phyloP scores from a whole-genome alignment of 2,888 invertebrate species.

The Belgica antarctica region DNA sequence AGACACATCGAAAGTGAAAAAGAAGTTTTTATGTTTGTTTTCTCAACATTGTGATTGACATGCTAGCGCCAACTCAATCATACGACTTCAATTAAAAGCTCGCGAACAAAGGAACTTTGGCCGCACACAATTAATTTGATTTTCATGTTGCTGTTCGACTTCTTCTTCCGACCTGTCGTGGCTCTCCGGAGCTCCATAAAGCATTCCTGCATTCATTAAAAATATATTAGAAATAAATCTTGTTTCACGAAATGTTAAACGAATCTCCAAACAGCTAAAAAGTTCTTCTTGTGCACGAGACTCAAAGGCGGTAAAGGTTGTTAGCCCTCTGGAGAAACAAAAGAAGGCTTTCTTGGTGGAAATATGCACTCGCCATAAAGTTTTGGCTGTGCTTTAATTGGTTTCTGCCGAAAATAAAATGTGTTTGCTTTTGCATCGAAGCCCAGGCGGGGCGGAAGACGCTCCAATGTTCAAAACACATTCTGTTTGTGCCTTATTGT shows the following conservation, averaged over 20 bases:
- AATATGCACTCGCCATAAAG: background rate
- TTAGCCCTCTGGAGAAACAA: constrained; percentile 6
- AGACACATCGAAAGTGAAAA: constrained; percentile 10
- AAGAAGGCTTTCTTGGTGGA: background rate
- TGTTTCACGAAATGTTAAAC: background rate
- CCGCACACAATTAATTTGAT: background rate
- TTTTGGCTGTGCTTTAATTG: constrained; percentile 9
- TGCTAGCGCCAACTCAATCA: constrained; percentile 1
- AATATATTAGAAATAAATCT: constrained; percentile 34
- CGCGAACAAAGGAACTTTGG: too few species aligned
- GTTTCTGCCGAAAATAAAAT: constrained; percentile 13
- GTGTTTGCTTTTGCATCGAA: too few species aligned
- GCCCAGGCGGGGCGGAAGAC: background rate
- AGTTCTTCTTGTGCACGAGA: too few species aligned
- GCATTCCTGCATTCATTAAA: constrained; percentile 26
- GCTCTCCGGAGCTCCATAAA: background rate
- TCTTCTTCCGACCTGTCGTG: background rate
- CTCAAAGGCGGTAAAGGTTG: constrained; percentile 18
- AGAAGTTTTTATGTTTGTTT: constrained; percentile 8
- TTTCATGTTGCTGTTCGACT: background rate
- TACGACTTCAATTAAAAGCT: background rate
- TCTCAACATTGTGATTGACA: background rate
- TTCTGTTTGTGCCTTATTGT: constrained; percentile 18
- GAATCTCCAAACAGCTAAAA: constrained; percentile 2
- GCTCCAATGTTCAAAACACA: background rate